These are phyloP conservation scores for Acridotheres tristis DNA, from an alignment of 2,797 vertebrate genomes.

Conservation along the genomic window DNA sequence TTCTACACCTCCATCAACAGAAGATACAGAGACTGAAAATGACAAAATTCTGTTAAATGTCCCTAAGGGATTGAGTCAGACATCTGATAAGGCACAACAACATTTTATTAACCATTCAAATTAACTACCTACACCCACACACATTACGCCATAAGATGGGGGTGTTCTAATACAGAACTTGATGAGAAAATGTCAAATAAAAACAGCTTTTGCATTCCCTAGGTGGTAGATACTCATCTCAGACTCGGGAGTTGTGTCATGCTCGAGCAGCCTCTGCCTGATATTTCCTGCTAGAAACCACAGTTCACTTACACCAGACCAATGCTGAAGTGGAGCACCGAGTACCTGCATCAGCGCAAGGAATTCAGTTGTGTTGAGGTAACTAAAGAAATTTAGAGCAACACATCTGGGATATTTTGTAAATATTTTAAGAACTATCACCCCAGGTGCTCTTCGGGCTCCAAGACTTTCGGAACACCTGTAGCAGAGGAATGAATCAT, in stretches of 20 bases:
- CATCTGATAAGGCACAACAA: not conserved
- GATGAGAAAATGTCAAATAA: not conserved
- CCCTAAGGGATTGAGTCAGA: not conserved
- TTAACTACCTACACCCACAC: not conserved
- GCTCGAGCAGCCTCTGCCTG: not conserved
- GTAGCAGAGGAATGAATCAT: not conserved
- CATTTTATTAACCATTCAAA: not conserved
- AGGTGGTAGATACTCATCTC: not conserved
- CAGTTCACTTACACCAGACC: not conserved
- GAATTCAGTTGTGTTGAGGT: not conserved
- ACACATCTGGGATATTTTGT: not conserved
- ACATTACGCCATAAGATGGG: not conserved
- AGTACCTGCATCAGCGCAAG: not conserved
- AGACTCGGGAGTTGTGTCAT: not conserved
- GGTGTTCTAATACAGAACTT: not conserved
- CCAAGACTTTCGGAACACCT: not conserved
- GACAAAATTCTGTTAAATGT: not conserved
- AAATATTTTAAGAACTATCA: not conserved
- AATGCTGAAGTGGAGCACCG: not conserved
- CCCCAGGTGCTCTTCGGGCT: not conserved
- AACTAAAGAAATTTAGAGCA: not conserved
- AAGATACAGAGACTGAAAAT: not conserved
- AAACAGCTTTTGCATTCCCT: not conserved
- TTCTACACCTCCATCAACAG: not conserved
- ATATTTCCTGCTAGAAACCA: not conserved